Base-by-base conservation (phyloP, 2,113 vertebrate genomes). In the Rhinolophus ferrumequinum region DNA sequence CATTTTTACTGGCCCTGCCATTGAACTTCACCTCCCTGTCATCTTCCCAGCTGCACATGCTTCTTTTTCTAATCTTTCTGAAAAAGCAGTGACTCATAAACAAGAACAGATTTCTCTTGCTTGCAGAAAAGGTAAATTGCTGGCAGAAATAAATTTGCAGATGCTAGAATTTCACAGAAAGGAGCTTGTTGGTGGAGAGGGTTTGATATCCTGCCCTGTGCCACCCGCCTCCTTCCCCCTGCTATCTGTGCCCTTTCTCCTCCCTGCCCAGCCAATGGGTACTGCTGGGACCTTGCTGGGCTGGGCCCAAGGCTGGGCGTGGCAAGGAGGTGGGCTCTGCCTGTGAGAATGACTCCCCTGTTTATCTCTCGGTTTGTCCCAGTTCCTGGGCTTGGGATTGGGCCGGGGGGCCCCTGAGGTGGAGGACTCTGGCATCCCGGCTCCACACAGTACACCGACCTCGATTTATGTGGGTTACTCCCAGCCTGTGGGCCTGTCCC, bases 91-190 rank as follows among this genome's bases (percentile, higher is more conserved):
- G 97, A 97, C 86, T 97, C 97, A 98, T 95, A 97, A 97, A 96
- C 96, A 94, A 97, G 96, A 94, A 93, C 97, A 96, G 89, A 96
- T 97, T 97, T 97, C 93, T 98, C 96, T 95, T 93, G 96, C 96
- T 97, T 97, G 97, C 96, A 98, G 94, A 97, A 98, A 97, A 98
- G 97, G 97, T 97, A 97, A 97, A 97, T 98, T 97, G 95, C 97
- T 94, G 85, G 97, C 97, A 97, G 96, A 97, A 98, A 98, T 97
- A 97, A 97, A 97, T 96, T 97, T 98, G 97, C 97, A 98, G 97
- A 97, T 98, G 97, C 95, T 97, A 94, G 96, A 90, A 97, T 92
- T 98, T 96, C 95, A 92, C 91, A 97, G 95, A 96, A 92, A 90
- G 70, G 82, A 93, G 90, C 66, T 96, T 81, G 76, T 88, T 97